Base-by-base conservation (phyloP, 35 echinoderm and acorn worm genomes). In the Apostichopus japonicus region DNA sequence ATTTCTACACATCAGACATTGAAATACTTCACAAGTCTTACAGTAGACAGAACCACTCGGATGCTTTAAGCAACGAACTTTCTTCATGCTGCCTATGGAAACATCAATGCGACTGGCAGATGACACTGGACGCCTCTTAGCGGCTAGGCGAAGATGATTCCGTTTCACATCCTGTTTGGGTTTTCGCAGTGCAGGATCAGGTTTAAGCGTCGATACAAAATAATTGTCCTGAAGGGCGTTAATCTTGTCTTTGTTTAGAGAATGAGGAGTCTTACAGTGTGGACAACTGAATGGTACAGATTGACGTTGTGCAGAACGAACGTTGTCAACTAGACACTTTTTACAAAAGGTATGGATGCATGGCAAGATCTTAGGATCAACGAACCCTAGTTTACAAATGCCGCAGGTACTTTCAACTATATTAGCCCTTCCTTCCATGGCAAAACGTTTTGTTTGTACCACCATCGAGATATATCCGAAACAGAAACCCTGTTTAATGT, bases 271-370 rank as follows among this genome's bases (percentile, higher is more conserved):
- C 51, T 89, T 71, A 63, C 86, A 89, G 17, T 61, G 19, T 4
- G 58, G 91, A 54, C 91, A 81, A 59, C 91, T 83, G 10, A 92
- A 53, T 16, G 88, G 88, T 4, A n/a, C 59, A 15, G 56, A 81
- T 52, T 62, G 10, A 27, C 86, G 86, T 24, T 27, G 13, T 17
- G n/a, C 58, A 4, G 24, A 62, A 10, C 91, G 53, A 51, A 59
- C 78, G 24, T 52, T 55, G 11, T 79, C 71, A 19, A 63, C 6
- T 5, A 92, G 55, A 81, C 91, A 92, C 52, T 24, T 92, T 56
- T 92, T 79, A 25, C 91, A 92, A 54, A 92, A 92, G 23, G 77
- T 92, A 27, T 92, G 91, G 7, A 79, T 81, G 25, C 91, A 92
- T n/a, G 91, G 77, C 51, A 92, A 57, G 16, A 79, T 92, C 79